phyloP scores from a whole-genome alignment of 1,140 invertebrate genomes.

The Ridgeia piscesae region DNA sequence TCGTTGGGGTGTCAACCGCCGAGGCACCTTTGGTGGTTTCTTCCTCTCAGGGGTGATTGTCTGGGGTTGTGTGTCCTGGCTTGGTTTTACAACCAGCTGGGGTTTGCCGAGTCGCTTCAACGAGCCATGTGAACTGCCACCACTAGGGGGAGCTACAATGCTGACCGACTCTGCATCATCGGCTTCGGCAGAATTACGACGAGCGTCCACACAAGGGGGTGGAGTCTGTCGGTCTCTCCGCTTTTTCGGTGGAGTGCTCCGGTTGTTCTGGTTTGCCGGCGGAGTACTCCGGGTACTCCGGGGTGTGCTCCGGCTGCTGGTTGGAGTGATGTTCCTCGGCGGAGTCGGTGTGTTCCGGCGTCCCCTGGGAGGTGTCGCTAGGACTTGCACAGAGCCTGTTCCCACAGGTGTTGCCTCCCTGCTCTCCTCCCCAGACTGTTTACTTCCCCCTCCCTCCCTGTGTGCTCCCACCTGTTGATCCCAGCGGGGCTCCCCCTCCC shows the following conservation, averaged over 20 bases:
- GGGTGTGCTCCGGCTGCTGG: background rate
- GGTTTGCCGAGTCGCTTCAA: background rate
- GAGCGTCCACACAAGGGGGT: background rate
- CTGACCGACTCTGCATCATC: background rate
- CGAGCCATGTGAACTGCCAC: background rate
- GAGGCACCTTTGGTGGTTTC: background rate
- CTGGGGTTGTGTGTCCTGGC: background rate
- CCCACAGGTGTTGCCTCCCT: background rate
- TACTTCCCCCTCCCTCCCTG: background rate
- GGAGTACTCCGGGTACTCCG: background rate
- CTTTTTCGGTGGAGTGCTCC: too few species aligned
- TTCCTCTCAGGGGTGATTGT: background rate
- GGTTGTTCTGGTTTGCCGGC: background rate
- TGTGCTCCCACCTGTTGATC: background rate
- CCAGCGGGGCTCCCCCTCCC: background rate
- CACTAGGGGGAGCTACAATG: background rate
- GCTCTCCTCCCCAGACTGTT: background rate
- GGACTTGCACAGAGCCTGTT: background rate
- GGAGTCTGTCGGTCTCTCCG: background rate
- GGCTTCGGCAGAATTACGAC: background rate
- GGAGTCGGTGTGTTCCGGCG: constrained; percentile 2
- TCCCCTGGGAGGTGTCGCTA: constrained; percentile 17
- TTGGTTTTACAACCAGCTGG: background rate
- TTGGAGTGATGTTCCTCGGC: background rate
- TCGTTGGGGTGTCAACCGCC: background rate